Evolutionary conservation across 2,797 vertebrate species (phyloP), one percentile per base, ranked within the genome.

Genomic region (Philypnodon macrostomus): DNA sequence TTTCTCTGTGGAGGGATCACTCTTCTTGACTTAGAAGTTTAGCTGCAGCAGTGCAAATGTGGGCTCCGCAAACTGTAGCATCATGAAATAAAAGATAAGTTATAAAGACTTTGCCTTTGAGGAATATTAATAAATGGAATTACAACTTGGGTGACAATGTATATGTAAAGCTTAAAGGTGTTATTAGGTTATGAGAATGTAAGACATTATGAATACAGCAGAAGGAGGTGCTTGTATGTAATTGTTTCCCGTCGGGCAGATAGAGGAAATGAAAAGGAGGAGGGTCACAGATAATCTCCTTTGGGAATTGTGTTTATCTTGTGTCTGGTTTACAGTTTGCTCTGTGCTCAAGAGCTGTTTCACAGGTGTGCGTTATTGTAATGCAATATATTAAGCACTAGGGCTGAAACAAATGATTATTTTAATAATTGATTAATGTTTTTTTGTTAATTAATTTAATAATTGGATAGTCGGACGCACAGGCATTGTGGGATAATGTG

Each of bases 161-260:
- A n/a, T 30, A 30, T 65, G 53, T 66, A 18, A 60, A 38, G 45
- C 40, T 47, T 29, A 27, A 34, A 62, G 26, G 53, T 37, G 34
- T 26, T n/a, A 44, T 65, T 15, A 42, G 54, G 32, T 33, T 66
- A 80, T 62, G 72, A 74, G 72, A 82, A 85, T 80, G 77, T 80
- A 77, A 63, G 1, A 10, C 12, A 13, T 58, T 80, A 72, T 72
- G 80, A 38, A 53, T 50, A 39, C 33, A 34, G 57, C 40, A 53
- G 81, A 71, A 74, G 87, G 84, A 86, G 79, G 86, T 77, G 3
- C 37, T 79, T 62, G 78, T 82, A 50, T 58, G 79, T 90, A 91
- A 89, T 90, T 89, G 82, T 87, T 86, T 85, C 77, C 78, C 70
- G 30, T 80, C 36, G 58, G 63, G 69, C 56, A 51, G 62, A 74